Conservation (phyloP, 2,113 vertebrate genomes). For the Zosterops borbonicus region DNA sequence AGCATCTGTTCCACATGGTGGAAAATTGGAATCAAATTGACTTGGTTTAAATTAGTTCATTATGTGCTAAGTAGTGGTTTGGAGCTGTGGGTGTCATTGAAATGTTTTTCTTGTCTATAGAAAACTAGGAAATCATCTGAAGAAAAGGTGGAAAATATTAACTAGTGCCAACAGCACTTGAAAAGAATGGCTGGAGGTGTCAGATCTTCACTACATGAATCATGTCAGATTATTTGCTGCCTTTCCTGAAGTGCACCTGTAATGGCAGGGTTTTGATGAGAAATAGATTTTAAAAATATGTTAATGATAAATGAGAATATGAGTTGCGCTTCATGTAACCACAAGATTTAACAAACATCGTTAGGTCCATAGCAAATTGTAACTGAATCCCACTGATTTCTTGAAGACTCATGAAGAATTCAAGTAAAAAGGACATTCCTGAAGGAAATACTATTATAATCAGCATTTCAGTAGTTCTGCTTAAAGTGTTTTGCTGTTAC, state of each 20-base stretch:
- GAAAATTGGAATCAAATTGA: conserved; percentile 43
- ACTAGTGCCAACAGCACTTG: conserved; percentile 28
- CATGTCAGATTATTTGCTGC: conserved; percentile 18
- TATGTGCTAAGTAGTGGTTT: conserved; percentile 66
- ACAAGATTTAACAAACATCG: neutral
- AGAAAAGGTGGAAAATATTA: conserved; percentile 61
- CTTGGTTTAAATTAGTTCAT: conserved; percentile 65
- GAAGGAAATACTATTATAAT: neutral
- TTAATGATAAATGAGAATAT: neutral
- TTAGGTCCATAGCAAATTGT: neutral
- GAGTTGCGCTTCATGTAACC: neutral
- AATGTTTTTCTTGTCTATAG: conserved; percentile 58
- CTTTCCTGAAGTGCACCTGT: conserved; percentile 19
- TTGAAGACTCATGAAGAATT: neutral
- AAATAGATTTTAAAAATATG: neutral
- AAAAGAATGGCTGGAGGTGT: conserved; percentile 47
- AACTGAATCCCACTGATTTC: neutral
- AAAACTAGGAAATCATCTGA: conserved; percentile 50
- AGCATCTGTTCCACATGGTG: neutral
- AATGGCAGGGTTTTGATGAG: neutral
- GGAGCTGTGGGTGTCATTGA: conserved; percentile 45
- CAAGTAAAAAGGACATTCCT: neutral
- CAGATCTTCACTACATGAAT: conserved; percentile 28
- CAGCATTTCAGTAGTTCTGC: neutral
- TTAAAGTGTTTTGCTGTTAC: neutral